Percentiles rank a stretch among this genome's conserved stretches.
These are phyloP conservation scores for Loxodonta africana DNA, from an alignment of 2,113 vertebrate species.

Conservation along the genomic window DNA sequence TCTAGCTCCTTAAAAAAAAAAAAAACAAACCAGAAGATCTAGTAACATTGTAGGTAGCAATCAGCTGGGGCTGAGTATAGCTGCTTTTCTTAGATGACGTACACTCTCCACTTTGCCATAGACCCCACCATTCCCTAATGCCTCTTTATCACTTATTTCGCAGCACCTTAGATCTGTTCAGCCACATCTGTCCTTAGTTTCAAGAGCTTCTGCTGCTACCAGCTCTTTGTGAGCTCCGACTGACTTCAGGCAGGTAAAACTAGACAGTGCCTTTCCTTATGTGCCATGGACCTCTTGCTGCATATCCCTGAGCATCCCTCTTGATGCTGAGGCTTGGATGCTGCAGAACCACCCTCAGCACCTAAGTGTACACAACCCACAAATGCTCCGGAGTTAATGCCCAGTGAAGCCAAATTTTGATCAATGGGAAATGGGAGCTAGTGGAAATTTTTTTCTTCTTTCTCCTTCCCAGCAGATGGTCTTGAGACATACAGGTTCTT, in stretches of 20 bases:
- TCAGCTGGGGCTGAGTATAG: background rate
- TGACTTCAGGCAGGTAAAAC: background rate
- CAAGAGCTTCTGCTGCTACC: background rate
- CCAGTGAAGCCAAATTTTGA: constrained; percentile 54
- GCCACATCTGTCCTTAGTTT: background rate
- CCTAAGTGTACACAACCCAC: too few species aligned
- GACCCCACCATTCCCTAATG: fast-evolving
- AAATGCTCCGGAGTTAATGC: constrained; percentile 9
- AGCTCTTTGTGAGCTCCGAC: background rate
- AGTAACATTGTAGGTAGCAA: background rate
- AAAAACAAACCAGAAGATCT: too few species aligned
- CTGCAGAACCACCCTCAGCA: background rate
- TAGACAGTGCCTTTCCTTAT: background rate
- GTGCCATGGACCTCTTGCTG: background rate
- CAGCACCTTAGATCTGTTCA: background rate
- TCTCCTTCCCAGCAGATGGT: constrained; percentile 43
- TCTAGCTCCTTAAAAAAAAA: background rate
- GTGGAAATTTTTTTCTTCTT: constrained; percentile 51
- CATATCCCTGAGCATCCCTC: background rate
- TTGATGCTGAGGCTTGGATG: background rate
- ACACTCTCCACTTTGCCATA: too few species aligned
- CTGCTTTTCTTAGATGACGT: too few species aligned
- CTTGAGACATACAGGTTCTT: constrained; percentile 58
- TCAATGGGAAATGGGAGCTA: constrained; percentile 48
- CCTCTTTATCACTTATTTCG: background rate